Evolutionary conservation across 1,140 invertebrate species (phyloP).

Genomic region (Pogonomyrmex barbatus): DNA sequence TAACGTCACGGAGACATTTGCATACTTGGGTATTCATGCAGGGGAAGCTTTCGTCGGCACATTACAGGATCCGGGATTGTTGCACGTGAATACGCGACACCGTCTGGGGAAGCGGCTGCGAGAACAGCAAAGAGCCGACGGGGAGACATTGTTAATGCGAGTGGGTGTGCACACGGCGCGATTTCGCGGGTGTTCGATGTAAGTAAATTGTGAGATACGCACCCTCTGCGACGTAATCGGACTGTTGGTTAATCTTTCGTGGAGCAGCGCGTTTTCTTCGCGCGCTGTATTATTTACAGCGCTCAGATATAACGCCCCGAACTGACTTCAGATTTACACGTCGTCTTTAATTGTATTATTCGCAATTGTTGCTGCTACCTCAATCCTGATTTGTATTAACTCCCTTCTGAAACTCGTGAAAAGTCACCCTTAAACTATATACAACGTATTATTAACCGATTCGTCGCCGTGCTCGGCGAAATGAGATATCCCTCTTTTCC

Average conservation of each 20-base stretch:
- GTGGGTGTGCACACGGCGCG: not conserved
- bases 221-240: not conserved
- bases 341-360: too few species aligned
- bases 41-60: constrained; percentile 74
- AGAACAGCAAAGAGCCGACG: constrained; percentile 56
- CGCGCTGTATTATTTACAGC: not conserved
- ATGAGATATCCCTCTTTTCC: constrained; percentile 42
- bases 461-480: constrained; percentile 48
- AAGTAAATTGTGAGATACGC: constrained; percentile 44
- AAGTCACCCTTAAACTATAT: not conserved
- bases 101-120: constrained; percentile 60
- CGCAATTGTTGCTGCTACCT: not conserved
- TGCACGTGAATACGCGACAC: constrained; percentile 71
- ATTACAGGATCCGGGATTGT: constrained; percentile 77
- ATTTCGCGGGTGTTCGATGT: constrained; percentile 35
- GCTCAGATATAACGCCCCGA: not conserved
- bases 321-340: not conserved
- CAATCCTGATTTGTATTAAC: not conserved
- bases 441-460: constrained; percentile 60
- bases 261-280: not conserved
- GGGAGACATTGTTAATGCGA: constrained; percentile 60
- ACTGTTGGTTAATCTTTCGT: not conserved
- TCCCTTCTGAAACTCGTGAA: not conserved
- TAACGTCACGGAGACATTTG: constrained; percentile 73
- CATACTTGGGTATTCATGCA: constrained; percentile 78